Base-by-base conservation (phyloP, 2,888 invertebrate species). In the Stenolophus ochropezus region DNA sequence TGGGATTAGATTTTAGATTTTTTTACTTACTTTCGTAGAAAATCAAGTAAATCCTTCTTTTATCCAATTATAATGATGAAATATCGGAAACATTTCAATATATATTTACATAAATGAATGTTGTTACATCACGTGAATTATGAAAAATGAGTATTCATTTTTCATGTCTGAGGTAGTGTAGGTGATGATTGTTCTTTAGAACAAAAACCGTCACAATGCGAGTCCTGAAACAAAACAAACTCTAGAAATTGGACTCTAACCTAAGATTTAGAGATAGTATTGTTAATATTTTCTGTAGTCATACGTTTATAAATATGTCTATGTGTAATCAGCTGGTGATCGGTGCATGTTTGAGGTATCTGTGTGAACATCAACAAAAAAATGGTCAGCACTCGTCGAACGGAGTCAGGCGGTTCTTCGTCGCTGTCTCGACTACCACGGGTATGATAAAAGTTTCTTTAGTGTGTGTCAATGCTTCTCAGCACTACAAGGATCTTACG, bases 321-420 rank as follows among this genome's bases (percentile, higher is more conserved):
- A 61, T 33, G 47, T 21, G 49, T 47, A 49, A 73, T 73, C 73
- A 73, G 14, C 27, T 80, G 80, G 80, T 80, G 80, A 80, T 47
- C 56, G 80, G 53, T 80, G 80, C 80, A 80, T 80, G 80, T 80
- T 80, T 56, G 73, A 73, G 58, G 71, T 80, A 56, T 51, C 56
- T 80, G 80, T 80, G 73, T 58, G 80, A 73, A 73, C 80, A 51
- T 71, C 73, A 23, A 33, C 80, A 42, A n/a, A 14, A 47, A 47
- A 49, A 88, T 89, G 89, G 89, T 89, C 85, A 88, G 88, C 86
- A 89, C 89, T 82, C 88, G 89, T 84, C 87, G 88, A 83, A 87
- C 86, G 86, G 88, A 88, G 86, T 87, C 87, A 83, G 85, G 86
- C 85, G 87, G 87, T 85, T 87, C 87, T 84, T 84, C 87, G 86